Conservation (phyloP, 2,797 vertebrate species). For the Ptychadena robeensis region DNA sequence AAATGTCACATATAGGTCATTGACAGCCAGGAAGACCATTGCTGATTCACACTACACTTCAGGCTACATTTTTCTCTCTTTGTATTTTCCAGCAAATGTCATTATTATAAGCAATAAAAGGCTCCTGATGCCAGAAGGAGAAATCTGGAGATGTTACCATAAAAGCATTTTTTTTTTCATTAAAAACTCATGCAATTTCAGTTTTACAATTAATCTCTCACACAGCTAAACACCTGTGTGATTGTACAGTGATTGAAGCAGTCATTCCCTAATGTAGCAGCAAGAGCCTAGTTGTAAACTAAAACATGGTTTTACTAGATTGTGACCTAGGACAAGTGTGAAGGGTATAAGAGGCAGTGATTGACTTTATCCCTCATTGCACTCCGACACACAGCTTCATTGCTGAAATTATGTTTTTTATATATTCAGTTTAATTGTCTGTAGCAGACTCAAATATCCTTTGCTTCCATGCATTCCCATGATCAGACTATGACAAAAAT, state of each 20-base stretch:
- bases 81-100: constrained; percentile 74
- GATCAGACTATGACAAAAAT: too few species aligned
- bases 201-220: not conserved
- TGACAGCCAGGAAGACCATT: constrained; percentile 73
- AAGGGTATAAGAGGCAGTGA: too few species aligned
- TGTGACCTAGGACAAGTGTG: too few species aligned
- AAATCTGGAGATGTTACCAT: constrained; percentile 60
- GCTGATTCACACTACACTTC: constrained; percentile 67
- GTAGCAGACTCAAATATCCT: too few species aligned
- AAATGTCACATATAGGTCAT: constrained; percentile 82
- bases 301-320: not conserved
- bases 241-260: not conserved
- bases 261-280: not conserved
- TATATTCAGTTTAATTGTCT: too few species aligned
- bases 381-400: too few species aligned
- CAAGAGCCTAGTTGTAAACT: not conserved
- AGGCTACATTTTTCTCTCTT: constrained; percentile 70
- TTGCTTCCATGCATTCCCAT: too few species aligned
- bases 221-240: not conserved
- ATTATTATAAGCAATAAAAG: constrained; percentile 70
- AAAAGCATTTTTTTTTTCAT: constrained; percentile 37
- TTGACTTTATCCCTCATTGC: too few species aligned
- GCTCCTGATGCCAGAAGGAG: constrained; percentile 64
- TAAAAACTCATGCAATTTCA: constrained; percentile 53
- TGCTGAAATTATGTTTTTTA: too few species aligned